A percentile compares a stretch with the other conserved stretches of the same genome.
Conservation (phyloP, 2,888 invertebrate genomes). For the Agonopterix arenella region DNA sequence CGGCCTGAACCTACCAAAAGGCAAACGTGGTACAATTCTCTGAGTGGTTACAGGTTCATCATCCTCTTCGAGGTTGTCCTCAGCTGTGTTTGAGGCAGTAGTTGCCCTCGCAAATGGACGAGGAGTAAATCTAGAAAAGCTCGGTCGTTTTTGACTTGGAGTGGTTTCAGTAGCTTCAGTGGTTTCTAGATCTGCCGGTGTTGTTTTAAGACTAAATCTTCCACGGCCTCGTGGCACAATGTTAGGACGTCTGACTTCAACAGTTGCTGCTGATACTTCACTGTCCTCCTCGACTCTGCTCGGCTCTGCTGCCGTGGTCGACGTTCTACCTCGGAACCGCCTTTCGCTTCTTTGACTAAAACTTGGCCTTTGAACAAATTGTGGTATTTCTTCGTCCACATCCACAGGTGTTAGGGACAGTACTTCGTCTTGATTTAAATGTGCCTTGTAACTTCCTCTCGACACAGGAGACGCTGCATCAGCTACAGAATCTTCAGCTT, state of each 20-base stretch:
- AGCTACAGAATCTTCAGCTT: slow-evolving; percentile 48
- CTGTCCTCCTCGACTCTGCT: slow-evolving; percentile 52
- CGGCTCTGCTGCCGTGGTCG: slow-evolving; percentile 29
- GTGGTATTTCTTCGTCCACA: slow-evolving; percentile 33
- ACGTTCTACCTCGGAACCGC: slow-evolving; percentile 32
- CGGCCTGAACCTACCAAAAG: slow-evolving; percentile 42
- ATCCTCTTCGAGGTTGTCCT: slow-evolving; percentile 21
- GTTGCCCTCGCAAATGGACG: slow-evolving; percentile 53
- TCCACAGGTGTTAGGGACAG: slow-evolving; percentile 75
- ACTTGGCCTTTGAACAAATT: slow-evolving; percentile 37
- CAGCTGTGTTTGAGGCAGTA: slow-evolving; percentile 16
- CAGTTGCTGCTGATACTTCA: slow-evolving; percentile 58
- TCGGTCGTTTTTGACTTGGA: slow-evolving; percentile 38
- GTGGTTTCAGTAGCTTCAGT: slow-evolving; percentile 29
- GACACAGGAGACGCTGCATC: slow-evolving; percentile 55
- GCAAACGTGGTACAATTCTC: slow-evolving; percentile 36
- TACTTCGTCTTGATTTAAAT: slow-evolving; percentile 62
- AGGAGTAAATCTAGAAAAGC: slow-evolving; percentile 60
- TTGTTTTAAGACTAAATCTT: slow-evolving; percentile 33
- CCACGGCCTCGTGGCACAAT: slow-evolving; percentile 52
- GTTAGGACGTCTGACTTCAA: slow-evolving; percentile 48
- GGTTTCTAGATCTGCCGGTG: slow-evolving; percentile 33
- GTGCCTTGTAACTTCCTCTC: slow-evolving; percentile 50
- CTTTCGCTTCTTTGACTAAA: slow-evolving; percentile 25
- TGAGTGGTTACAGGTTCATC: slow-evolving; percentile 25